These are phyloP conservation scores for Bombylius major DNA, from an alignment of 2,888 invertebrate species.

Conservation along the genomic window DNA sequence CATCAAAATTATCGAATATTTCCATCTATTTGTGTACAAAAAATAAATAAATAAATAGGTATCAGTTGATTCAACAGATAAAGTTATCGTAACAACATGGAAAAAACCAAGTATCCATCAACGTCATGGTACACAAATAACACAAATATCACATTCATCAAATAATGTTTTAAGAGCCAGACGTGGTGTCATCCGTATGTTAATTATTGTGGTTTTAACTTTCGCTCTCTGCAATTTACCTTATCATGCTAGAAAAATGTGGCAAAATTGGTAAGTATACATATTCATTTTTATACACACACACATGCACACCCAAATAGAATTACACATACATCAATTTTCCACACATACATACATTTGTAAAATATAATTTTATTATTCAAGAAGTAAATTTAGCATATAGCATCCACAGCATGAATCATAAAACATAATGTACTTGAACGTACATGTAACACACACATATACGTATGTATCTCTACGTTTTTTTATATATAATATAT, in stretches of 20 bases:
- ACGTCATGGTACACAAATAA: conserved; percentile 37
- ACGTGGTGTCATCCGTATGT: conserved; percentile 75
- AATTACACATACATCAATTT: not conserved
- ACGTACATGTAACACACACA: no score
- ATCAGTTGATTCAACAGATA: conserved; percentile 30
- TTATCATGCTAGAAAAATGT: conserved; percentile 76
- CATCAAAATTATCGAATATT: no score
- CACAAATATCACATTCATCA: conserved; percentile 55
- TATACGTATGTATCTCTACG: no score
- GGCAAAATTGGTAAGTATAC: conserved; percentile 61
- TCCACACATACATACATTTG: not conserved
- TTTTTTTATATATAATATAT: no score
- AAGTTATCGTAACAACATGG: conserved; percentile 33
- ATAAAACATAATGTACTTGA: no score
- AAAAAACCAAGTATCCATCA: conserved; percentile 33
- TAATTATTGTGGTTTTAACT: conserved; percentile 76
- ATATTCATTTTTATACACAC: not conserved
- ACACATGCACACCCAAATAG: not conserved
- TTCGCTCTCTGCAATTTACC: conserved; percentile 85
- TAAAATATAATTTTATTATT: not conserved
- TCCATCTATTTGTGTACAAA: no score
- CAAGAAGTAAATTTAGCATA: no score
- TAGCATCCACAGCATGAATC: no score
- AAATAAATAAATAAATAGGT: conserved; percentile 23
- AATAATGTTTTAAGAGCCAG: conserved; percentile 67